Evolutionary conservation across 2,113 vertebrate genomes (phyloP).

Genomic region (Geococcyx californianus): DNA sequence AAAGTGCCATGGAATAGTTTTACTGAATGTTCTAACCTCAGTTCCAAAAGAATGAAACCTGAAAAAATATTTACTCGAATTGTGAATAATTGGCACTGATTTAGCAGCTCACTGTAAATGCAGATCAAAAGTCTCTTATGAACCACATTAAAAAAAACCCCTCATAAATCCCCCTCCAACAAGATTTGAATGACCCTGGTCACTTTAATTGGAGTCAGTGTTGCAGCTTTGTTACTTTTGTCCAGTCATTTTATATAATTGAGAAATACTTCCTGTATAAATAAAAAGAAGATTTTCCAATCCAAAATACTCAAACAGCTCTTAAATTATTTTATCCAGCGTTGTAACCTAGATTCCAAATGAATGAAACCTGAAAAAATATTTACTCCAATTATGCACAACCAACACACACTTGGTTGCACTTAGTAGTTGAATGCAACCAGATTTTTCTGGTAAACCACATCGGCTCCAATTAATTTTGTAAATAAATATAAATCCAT

Average conservation of each 20-base stretch:
- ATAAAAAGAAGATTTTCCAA: constrained; percentile 2
- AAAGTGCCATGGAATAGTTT: constrained; percentile 10
- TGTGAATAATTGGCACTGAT: not conserved
- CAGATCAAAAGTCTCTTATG: not conserved
- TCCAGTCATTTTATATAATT: not conserved
- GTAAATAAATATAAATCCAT: not conserved
- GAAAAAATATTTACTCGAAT: constrained; percentile 59
- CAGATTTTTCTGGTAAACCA: not conserved
- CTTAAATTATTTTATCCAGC: constrained; percentile 8
- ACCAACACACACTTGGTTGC: rapidly evolving
- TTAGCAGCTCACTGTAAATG: not conserved
- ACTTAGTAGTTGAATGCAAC: not conserved
- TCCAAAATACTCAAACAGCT: constrained; percentile 51
- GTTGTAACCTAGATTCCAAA: constrained; percentile 13
- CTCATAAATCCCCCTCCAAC: not conserved
- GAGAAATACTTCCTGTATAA: constrained; percentile 34
- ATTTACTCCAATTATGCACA: constrained; percentile 7
- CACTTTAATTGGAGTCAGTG: not conserved
- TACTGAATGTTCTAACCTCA: constrained; percentile 23
- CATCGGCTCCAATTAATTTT: not conserved
- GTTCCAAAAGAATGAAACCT: constrained; percentile 50
- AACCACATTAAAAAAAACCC: not conserved
- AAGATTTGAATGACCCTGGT: not conserved
- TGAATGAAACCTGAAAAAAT: constrained; percentile 53
- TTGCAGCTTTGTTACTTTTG: not conserved